Evolutionary conservation across 2,797 vertebrate species (phyloP).

Genomic region (Lycodopsis pacificus): DNA sequence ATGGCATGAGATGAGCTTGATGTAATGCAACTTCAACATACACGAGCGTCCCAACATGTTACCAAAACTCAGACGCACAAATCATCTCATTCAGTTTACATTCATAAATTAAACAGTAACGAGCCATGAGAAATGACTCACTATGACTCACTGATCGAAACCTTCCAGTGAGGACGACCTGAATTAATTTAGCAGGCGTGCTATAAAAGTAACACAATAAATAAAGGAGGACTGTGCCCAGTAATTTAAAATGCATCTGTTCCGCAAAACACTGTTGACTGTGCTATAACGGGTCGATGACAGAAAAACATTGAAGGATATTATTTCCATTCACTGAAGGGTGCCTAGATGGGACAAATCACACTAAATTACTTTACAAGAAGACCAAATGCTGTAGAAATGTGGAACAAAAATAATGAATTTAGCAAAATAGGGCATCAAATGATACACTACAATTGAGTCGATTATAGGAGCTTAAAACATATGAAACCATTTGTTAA

Average conservation of each 20-base stretch:
- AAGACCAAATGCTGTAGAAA: neutral
- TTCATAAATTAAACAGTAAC: conserved; percentile 21
- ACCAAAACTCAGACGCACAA: neutral
- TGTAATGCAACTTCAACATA: neutral
- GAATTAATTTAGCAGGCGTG: conserved; percentile 21
- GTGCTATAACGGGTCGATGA: neutral
- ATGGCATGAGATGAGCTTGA: neutral
- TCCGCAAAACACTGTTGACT: conserved; percentile 29
- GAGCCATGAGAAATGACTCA: neutral
- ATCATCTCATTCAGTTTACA: neutral
- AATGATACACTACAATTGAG: neutral
- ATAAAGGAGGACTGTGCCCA: conserved; percentile 9
- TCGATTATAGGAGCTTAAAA: neutral
- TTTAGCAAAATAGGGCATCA: neutral
- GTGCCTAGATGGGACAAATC: too few species aligned
- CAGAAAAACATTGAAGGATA: neutral
- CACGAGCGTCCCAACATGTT: neutral
- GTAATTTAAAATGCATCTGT: conserved; percentile 16
- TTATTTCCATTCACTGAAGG: conserved; percentile 2
- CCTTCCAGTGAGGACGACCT: neutral
- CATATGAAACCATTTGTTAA: neutral
- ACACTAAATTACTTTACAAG: neutral
- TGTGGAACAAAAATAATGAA: neutral
- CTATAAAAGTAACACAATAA: conserved; percentile 30
- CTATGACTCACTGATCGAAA: conserved; percentile 3